phyloP scores from a whole-genome alignment of 2,888 invertebrate genomes.

The Troides oblongomaculatus region DNA sequence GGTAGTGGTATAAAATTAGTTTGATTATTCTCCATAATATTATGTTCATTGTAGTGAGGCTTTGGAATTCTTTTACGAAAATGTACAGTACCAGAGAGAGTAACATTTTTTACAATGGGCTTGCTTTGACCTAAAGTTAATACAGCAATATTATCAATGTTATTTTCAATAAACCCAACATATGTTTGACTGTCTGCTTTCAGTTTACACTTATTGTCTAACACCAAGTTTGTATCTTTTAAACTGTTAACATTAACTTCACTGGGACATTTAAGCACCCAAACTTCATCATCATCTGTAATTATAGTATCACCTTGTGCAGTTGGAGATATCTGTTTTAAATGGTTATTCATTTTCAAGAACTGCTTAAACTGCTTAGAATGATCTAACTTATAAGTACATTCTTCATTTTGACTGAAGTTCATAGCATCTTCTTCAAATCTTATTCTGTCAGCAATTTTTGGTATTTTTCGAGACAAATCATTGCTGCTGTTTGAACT shows the following conservation, averaged over 20 bases:
- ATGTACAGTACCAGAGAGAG: constrained; percentile 45
- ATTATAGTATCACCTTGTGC: constrained; percentile 35
- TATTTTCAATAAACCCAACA: constrained; percentile 46
- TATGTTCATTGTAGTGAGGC: constrained; percentile 49
- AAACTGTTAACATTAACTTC: constrained; percentile 49
- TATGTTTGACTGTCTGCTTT: constrained; percentile 58
- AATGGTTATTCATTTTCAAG: constrained; percentile 42
- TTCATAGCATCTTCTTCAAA: constrained; percentile 56
- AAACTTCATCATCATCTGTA: constrained; percentile 57
- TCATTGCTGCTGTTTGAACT: constrained; percentile 8
- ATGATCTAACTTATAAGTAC: constrained; percentile 25
- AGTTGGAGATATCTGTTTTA: constrained; percentile 39
- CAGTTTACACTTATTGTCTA: constrained; percentile 56
- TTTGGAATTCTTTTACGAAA: constrained; percentile 62
- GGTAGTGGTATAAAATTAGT: constrained; percentile 60
- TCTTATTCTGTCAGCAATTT: constrained; percentile 52
- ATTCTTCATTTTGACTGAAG: constrained; percentile 13
- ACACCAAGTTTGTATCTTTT: constrained; percentile 41
- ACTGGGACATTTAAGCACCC: constrained; percentile 57
- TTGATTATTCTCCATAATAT: constrained; percentile 46
- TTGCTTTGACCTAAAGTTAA: constrained; percentile 38
- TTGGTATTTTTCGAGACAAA: constrained; percentile 32
- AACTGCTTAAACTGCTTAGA: constrained; percentile 45
- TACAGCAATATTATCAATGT: constrained; percentile 38
- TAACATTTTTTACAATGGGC: constrained; percentile 44